Conservation (phyloP, 2,797 vertebrate genomes). For the Rousettus madagascariensis region DNA sequence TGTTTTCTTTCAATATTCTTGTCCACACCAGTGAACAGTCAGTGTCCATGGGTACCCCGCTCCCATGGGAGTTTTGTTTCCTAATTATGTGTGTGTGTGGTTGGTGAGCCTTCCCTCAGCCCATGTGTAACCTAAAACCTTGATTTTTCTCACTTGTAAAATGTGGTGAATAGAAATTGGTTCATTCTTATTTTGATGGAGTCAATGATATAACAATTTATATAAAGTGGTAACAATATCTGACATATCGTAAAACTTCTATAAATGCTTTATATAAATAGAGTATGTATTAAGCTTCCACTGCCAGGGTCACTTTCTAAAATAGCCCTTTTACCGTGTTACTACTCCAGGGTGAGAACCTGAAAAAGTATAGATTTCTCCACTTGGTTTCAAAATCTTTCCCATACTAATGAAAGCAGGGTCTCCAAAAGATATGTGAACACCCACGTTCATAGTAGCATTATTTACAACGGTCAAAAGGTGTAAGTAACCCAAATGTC, state of each 20-base stretch:
- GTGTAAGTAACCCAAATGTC: background rate
- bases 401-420: background rate
- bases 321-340: background rate
- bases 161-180: background rate
- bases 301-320: background rate
- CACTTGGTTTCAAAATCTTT: background rate
- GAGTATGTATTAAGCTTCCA: background rate
- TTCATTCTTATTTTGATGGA: background rate
- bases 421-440: background rate
- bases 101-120: background rate
- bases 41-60: background rate
- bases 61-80: background rate
- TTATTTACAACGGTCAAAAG: background rate
- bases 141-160: background rate
- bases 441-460: background rate
- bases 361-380: background rate
- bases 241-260: background rate
- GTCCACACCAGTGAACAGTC: background rate
- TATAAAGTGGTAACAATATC: background rate
- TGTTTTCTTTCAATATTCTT: constrained; percentile 30
- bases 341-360: background rate
- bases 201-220: background rate
- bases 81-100: background rate
- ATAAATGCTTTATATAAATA: background rate
- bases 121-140: background rate